phyloP scores from a whole-genome alignment of 2,113 vertebrate genomes.

The Cnemophilus loriae region DNA sequence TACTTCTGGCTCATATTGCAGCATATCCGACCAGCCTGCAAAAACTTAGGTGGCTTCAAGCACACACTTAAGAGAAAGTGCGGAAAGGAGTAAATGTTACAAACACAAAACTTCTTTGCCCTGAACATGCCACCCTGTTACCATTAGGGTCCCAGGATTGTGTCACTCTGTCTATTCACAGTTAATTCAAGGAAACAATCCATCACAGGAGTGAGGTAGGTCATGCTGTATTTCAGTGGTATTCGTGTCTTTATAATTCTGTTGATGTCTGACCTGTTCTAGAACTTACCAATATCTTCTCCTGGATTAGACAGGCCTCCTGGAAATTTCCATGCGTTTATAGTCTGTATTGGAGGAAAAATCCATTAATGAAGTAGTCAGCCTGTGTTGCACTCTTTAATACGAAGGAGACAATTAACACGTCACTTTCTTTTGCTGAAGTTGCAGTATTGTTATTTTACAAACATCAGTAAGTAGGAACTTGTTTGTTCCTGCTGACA shows the following conservation, averaged over 20 bases:
- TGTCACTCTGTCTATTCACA: not conserved
- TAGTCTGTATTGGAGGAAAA: slow-evolving; percentile 72
- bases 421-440: not conserved
- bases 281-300: slow-evolving; percentile 89
- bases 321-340: slow-evolving; percentile 92
- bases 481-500: slow-evolving; percentile 16
- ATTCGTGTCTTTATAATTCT: not conserved
- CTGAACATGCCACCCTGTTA: not conserved
- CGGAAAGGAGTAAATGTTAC: not conserved
- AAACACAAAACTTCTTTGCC: not conserved
- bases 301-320: slow-evolving; percentile 90
- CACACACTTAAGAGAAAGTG: not conserved
- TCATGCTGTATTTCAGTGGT: not conserved
- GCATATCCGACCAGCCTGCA: not conserved
- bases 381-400: not conserved
- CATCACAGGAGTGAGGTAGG: not conserved
- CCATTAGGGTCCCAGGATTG: not conserved
- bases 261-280: not conserved
- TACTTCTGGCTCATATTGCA: not conserved
- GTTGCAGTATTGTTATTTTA: not conserved
- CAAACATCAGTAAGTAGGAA: not conserved
- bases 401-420: not conserved
- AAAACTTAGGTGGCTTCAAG: not conserved
- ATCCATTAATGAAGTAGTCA: not conserved
- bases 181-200: not conserved